A percentile compares a stretch with the other conserved stretches of the same genome.
These are phyloP conservation scores for Candidula unifasciata DNA, from an alignment of 2,888 invertebrate genomes.

Conservation along the genomic window DNA sequence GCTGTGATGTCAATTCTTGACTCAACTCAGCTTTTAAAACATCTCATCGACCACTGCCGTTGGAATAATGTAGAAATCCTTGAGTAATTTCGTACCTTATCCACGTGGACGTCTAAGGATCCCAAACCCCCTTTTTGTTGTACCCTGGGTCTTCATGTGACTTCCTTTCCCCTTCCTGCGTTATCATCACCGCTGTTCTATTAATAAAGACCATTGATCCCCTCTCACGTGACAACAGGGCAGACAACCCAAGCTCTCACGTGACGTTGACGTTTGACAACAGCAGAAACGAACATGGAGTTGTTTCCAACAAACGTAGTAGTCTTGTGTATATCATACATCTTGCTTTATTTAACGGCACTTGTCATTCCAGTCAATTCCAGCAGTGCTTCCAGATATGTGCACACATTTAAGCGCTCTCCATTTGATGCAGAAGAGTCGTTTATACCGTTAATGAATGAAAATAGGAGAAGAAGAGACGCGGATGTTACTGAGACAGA, in stretches of 20 bases:
- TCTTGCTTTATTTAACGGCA: constrained; percentile 5
- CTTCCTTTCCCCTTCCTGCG: no score
- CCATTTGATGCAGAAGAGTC: neutral
- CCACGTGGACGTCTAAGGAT: no score
- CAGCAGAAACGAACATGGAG: constrained; percentile 31
- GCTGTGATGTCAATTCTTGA: no score
- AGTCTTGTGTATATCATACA: neutral
- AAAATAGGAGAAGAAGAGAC: neutral
- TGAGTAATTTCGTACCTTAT: no score
- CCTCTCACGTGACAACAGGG: constrained; percentile 6
- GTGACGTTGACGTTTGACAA: constrained; percentile 38
- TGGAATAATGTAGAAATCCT: no score
- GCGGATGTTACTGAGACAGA: constrained; percentile 33
- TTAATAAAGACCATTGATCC: neutral
- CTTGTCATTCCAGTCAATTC: neutral
- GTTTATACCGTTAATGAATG: neutral
- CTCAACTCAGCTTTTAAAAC: no score
- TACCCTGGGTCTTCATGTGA: no score
- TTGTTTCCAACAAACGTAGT: neutral
- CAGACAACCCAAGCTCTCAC: constrained; percentile 31
- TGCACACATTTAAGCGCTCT: neutral
- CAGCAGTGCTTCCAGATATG: neutral
- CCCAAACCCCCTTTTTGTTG: no score
- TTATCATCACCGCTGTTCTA: no score
- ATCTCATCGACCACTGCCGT: no score